A percentile compares a stretch with the other conserved stretches of the same genome.
Evolutionary conservation across 2,113 vertebrate species (phyloP).

Genomic region (Lathamus discolor): DNA sequence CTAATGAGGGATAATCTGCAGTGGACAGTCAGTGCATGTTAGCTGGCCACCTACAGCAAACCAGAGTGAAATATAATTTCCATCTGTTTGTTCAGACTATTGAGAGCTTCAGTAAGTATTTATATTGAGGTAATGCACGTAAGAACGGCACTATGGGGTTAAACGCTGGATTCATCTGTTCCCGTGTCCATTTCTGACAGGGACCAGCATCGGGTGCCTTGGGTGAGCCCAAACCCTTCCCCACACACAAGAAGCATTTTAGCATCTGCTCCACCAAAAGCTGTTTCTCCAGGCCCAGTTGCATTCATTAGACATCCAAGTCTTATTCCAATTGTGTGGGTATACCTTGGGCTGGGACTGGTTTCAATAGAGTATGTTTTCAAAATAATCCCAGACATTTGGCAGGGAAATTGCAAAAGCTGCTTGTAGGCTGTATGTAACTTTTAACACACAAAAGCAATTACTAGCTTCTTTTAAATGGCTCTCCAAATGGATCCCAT

Average conservation of each 20-base stretch:
- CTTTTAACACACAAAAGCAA: not conserved
- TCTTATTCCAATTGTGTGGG: not conserved
- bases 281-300: not conserved
- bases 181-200: fast-evolving
- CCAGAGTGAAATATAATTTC: not conserved
- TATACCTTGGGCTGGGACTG: not conserved
- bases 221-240: not conserved
- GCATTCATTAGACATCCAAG: not conserved
- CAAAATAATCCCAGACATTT: slow-evolving; percentile 21
- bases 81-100: not conserved
- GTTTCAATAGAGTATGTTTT: not conserved
- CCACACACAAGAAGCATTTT: not conserved
- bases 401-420: slow-evolving; percentile 37
- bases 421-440: not conserved
- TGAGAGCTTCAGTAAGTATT: not conserved
- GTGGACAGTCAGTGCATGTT: not conserved
- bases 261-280: not conserved
- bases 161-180: not conserved
- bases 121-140: fast-evolving
- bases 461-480: not conserved
- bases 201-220: not conserved
- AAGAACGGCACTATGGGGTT: not conserved
- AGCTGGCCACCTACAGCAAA: not conserved
- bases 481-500: not conserved
- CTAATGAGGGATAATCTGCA: not conserved